phyloP scores from a whole-genome alignment of 2,888 invertebrate species.

The Tenthredo scrophulariae region DNA sequence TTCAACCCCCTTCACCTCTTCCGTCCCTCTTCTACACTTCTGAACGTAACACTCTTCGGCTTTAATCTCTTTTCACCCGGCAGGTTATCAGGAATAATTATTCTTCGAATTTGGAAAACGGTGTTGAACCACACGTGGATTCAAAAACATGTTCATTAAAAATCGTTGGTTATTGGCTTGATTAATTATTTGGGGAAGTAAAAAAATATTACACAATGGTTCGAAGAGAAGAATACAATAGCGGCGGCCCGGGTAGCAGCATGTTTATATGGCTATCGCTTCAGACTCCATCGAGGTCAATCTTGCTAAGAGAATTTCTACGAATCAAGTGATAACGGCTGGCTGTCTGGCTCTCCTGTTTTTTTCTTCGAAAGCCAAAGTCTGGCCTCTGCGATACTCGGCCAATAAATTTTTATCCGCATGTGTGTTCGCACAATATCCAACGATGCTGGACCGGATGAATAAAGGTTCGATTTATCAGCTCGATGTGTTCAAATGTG shows the following conservation, averaged over 20 bases:
- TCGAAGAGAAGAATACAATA: background rate
- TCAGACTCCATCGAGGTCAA: slow-evolving; percentile 12
- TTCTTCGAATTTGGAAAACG: background rate
- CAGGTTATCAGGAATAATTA: background rate
- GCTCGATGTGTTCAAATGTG: background rate
- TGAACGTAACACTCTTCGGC: background rate
- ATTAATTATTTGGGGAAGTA: background rate
- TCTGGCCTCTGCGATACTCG: background rate
- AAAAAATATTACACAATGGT: background rate
- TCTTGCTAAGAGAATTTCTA: slow-evolving; percentile 4
- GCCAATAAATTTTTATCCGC: background rate
- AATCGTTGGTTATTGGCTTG: background rate
- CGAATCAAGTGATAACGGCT: slow-evolving; percentile 1
- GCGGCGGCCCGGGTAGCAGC: background rate
- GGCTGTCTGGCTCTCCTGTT: background rate
- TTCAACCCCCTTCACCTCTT: background rate
- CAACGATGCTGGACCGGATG: background rate
- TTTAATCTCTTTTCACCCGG: background rate
- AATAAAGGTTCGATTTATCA: background rate
- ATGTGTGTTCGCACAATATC: background rate
- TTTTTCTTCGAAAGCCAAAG: background rate
- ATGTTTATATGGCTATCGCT: background rate
- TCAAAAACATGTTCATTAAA: background rate
- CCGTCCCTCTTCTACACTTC: background rate
- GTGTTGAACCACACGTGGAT: background rate